Percentiles rank a stretch among this genome's conserved stretches.
These are phyloP conservation scores for Achlya flavicornis DNA, from an alignment of 2,888 invertebrate genomes.

Conservation along the genomic window DNA sequence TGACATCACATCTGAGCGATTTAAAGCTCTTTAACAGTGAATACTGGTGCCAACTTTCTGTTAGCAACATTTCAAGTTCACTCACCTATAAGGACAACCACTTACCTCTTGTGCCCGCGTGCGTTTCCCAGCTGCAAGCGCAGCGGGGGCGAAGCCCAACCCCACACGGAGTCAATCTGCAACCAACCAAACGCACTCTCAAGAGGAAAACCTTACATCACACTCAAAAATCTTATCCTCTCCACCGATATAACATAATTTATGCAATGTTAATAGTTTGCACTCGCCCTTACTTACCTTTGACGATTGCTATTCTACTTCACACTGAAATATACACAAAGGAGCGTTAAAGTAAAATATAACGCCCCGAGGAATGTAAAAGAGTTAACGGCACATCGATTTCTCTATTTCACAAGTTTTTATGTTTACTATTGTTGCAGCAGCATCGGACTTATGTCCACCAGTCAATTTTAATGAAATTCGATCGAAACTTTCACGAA, in stretches of 20 bases:
- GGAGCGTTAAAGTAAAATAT: conserved; percentile 57
- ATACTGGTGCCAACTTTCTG: conserved; percentile 42
- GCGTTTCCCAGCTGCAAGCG: conserved; percentile 89
- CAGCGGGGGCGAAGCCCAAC: conserved; percentile 96
- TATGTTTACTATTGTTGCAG: conserved; percentile 74
- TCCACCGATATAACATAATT: conserved; percentile 61
- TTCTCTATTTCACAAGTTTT: conserved; percentile 67
- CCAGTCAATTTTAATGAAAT: conserved; percentile 58
- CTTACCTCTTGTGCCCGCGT: conserved; percentile 77
- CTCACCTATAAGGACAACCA: conserved; percentile 31
- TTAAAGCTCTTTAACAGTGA: background rate
- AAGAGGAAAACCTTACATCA: conserved; percentile 36
- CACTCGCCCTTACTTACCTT: conserved; percentile 68
- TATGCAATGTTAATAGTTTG: conserved; percentile 67
- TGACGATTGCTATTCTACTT: conserved; percentile 67
- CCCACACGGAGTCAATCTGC: conserved; percentile 97
- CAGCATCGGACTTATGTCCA: conserved; percentile 66
- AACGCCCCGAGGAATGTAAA: conserved; percentile 57
- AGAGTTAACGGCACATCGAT: conserved; percentile 69
- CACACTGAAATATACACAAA: conserved; percentile 57
- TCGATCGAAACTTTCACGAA: conserved; percentile 41
- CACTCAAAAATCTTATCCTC: conserved; percentile 45
- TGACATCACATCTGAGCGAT: background rate
- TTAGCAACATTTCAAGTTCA: conserved; percentile 48
- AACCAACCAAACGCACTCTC: conserved; percentile 65